A percentile compares a stretch with the other conserved stretches of the same genome.
Conservation (phyloP, 2,797 vertebrate species). For the Brachymystax lenok region DNA sequence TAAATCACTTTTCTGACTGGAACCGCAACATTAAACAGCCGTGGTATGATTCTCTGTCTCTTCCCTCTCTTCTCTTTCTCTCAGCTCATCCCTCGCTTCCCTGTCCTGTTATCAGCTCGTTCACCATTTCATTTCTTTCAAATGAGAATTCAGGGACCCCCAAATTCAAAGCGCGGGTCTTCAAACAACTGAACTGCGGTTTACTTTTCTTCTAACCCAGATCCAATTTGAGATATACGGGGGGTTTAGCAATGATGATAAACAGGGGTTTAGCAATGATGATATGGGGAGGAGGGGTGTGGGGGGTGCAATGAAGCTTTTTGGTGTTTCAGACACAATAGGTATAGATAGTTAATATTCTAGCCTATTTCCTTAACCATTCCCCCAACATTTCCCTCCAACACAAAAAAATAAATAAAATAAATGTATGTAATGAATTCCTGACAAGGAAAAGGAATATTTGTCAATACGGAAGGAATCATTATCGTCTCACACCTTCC, state of each 20-base stretch:
- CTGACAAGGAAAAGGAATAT: neutral
- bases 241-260: slow-evolving; percentile 71
- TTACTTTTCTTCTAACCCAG: slow-evolving; percentile 92
- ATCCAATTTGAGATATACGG: slow-evolving; percentile 99
- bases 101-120: slow-evolving; percentile 92
- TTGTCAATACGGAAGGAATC: neutral
- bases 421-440: neutral
- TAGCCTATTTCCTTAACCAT: slow-evolving; percentile 40
- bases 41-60: slow-evolving; percentile 83
- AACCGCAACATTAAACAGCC: slow-evolving; percentile 87
- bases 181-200: slow-evolving; percentile 88
- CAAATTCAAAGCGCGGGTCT: slow-evolving; percentile 88
- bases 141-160: slow-evolving; percentile 93
- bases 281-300: slow-evolving; percentile 5
- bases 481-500: neutral
- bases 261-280: slow-evolving; percentile 72
- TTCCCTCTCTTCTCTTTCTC: slow-evolving; percentile 85
- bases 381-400: slow-evolving; percentile 36
- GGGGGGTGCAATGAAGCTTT: slow-evolving; percentile 84
- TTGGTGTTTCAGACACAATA: slow-evolving; percentile 76
- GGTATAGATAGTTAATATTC: slow-evolving; percentile 63
- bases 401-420: slow-evolving; percentile 15
- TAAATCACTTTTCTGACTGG: slow-evolving; percentile 93
- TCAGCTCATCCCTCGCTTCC: slow-evolving; percentile 80
- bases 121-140: slow-evolving; percentile 93